Evolutionary conservation across 1,140 invertebrate species (phyloP).

Genomic region (Drosophila ananassae): DNA sequence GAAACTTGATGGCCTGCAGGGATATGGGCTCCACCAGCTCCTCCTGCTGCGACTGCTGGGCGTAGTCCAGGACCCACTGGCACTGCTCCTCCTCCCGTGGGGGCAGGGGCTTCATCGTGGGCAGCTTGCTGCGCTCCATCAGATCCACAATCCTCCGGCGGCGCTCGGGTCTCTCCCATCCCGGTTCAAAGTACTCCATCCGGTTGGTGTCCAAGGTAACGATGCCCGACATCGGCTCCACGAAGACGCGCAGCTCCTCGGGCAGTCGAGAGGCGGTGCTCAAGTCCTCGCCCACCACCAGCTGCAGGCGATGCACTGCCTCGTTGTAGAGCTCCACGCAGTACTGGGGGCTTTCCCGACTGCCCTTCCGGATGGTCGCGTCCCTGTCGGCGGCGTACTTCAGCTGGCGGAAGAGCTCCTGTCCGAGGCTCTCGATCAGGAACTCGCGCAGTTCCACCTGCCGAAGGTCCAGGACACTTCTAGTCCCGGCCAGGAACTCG

Average conservation of each 20-base stretch:
- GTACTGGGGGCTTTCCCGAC: conserved; percentile 85
- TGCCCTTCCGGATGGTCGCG: conserved; percentile 77
- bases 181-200: conserved; percentile 86
- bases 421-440: conserved; percentile 45
- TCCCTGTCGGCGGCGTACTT: conserved; percentile 85
- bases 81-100: conserved; percentile 21
- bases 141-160: conserved; percentile 32
- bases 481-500: conserved; percentile 44
- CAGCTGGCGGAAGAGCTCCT: conserved; percentile 88
- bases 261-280: conserved; percentile 85
- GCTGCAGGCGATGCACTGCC: conserved; percentile 86
- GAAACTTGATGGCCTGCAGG: conserved; percentile 41
- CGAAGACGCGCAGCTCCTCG: conserved; percentile 84
- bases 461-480: background rate
- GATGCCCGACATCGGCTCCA: conserved; percentile 63
- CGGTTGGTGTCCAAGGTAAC: conserved; percentile 81
- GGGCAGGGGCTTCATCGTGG: conserved; percentile 26
- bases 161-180: conserved; percentile 83
- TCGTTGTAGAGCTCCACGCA: conserved; percentile 88
- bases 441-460: conserved; percentile 48
- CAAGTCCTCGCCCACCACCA: conserved; percentile 86
- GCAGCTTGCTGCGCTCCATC: conserved; percentile 57
- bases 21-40: conserved; percentile 32
- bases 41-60: conserved; percentile 36
- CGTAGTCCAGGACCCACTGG: conserved; percentile 66